phyloP scores from a whole-genome alignment of 2,797 vertebrate genomes.

The Tympanoctomys barrerae region DNA sequence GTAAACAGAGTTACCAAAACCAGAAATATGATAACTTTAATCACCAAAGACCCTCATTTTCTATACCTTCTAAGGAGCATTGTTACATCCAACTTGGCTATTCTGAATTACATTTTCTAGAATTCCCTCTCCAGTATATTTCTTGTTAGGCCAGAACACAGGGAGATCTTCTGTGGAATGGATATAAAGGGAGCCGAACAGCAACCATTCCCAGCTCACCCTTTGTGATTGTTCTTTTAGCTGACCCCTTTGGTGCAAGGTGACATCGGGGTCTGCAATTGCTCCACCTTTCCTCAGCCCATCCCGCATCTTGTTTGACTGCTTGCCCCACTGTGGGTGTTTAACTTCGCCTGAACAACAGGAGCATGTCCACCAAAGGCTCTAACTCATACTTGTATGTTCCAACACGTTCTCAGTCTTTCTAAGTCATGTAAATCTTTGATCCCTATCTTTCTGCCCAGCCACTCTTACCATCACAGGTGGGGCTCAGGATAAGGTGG shows the following conservation, averaged over 20 bases:
- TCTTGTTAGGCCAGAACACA: not conserved
- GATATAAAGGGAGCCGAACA: not conserved
- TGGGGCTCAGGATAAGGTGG: not conserved
- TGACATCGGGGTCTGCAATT: not conserved
- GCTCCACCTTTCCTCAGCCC: accelerated
- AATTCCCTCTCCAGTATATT: not conserved
- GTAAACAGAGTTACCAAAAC: not conserved
- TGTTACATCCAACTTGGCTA: not conserved
- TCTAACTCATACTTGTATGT: not conserved
- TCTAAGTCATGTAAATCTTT: not conserved
- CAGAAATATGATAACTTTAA: not conserved
- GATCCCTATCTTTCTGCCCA: not conserved
- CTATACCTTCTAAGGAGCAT: not conserved
- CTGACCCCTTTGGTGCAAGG: not conserved
- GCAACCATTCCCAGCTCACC: not conserved
- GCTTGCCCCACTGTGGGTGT: accelerated
- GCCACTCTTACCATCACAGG: not conserved
- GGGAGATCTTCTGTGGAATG: not conserved
- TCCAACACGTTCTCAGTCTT: not conserved
- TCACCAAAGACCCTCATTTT: not conserved
- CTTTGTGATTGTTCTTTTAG: not conserved
- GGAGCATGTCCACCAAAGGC: not conserved
- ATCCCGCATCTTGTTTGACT: not conserved
- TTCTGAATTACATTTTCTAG: not conserved
- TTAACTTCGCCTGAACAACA: not conserved